Conservation (phyloP, 2,888 invertebrate species). For the Drosophila mimica region DNA sequence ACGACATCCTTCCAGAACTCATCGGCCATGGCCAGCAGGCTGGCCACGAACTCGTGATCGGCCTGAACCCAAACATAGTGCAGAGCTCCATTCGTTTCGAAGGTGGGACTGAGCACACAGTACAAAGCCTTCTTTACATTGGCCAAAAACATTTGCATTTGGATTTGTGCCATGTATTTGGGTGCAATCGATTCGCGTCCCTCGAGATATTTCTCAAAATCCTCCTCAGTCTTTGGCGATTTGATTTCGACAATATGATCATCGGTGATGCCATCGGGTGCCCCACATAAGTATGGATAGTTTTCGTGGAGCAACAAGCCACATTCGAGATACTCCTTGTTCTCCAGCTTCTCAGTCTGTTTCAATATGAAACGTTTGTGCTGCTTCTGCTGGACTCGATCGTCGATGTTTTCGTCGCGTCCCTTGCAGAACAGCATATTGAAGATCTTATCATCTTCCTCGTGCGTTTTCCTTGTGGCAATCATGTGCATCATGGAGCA, state of each 20-base stretch:
- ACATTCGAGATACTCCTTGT: slow-evolving; percentile 83
- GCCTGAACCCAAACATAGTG: slow-evolving; percentile 85
- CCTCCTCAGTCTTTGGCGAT: slow-evolving; percentile 84
- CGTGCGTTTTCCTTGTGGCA: slow-evolving; percentile 76
- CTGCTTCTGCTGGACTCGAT: slow-evolving; percentile 82
- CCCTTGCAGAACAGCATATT: slow-evolving; percentile 83
- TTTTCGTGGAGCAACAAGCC: slow-evolving; percentile 81
- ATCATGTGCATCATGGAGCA: slow-evolving; percentile 83
- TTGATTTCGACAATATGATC: slow-evolving; percentile 85
- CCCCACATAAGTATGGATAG: slow-evolving; percentile 83
- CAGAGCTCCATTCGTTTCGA: slow-evolving; percentile 83
- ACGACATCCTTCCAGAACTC: slow-evolving; percentile 84
- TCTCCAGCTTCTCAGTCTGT: slow-evolving; percentile 84
- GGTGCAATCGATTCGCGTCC: slow-evolving; percentile 84
- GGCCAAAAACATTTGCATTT: slow-evolving; percentile 84
- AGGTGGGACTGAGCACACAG: slow-evolving; percentile 84
- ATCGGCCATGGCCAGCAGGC: slow-evolving; percentile 81
- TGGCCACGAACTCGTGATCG: slow-evolving; percentile 83
- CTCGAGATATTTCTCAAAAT: slow-evolving; percentile 84
- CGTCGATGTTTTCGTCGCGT: slow-evolving; percentile 80
- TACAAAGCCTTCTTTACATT: slow-evolving; percentile 84
- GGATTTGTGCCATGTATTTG: slow-evolving; percentile 85
- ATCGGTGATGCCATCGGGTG: slow-evolving; percentile 84
- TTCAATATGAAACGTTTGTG: slow-evolving; percentile 84
- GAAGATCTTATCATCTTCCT: slow-evolving; percentile 82